Conservation (phyloP, 1,140 invertebrate genomes). For the Listronotus oregonensis region DNA sequence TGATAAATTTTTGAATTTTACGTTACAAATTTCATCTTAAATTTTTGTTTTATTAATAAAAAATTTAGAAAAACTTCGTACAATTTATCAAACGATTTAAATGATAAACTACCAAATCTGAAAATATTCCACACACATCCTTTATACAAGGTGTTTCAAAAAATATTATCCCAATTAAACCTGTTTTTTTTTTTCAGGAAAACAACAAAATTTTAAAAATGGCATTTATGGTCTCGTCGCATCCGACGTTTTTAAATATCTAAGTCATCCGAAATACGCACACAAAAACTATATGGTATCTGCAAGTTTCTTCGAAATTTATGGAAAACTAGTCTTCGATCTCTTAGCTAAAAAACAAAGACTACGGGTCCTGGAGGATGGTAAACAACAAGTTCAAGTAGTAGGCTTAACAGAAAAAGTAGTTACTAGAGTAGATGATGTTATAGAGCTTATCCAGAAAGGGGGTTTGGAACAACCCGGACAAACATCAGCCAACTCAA, state of each 20-base stretch:
- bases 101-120: neutral
- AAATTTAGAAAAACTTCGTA: too few relatives aligned
- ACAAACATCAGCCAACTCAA: too few relatives aligned
- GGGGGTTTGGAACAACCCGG: too few relatives aligned
- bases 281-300: conserved; percentile 80
- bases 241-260: conserved; percentile 85
- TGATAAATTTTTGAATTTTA: too few relatives aligned
- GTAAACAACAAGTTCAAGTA: too few relatives aligned
- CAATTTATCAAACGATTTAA: too few relatives aligned
- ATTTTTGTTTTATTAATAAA: too few relatives aligned
- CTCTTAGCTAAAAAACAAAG: conserved; percentile 84
- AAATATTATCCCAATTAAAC: neutral
- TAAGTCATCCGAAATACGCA: conserved; percentile 78
- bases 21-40: too few relatives aligned
- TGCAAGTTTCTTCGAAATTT: conserved; percentile 96
- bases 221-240: conserved; percentile 89
- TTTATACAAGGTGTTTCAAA: neutral
- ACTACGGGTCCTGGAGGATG: conserved; percentile 91
- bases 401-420: too few relatives aligned
- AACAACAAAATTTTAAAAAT: conserved; percentile 79
- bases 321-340: conserved; percentile 97
- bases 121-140: neutral
- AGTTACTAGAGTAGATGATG: too few relatives aligned
- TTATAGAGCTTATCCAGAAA: too few relatives aligned
- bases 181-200: conserved; percentile 40